A percentile compares a stretch with the other conserved stretches of the same genome.
Evolutionary conservation across 2,113 vertebrate genomes (phyloP).

Genomic region (Sinocyclocheilus rhinocerous): DNA sequence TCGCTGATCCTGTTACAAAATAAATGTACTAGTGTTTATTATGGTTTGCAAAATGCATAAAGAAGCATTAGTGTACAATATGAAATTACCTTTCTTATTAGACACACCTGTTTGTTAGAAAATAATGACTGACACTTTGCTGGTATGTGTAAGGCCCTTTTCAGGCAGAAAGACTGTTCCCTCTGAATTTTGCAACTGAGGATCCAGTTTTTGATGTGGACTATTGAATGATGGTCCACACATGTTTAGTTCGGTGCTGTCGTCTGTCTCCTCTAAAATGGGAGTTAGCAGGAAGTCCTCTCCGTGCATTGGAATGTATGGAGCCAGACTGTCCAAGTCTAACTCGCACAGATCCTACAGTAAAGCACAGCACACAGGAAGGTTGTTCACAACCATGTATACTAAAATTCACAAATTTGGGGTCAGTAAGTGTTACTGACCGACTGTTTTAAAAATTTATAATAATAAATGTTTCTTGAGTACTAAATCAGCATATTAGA

Average conservation of each 20-base stretch:
- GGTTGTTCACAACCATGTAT: not conserved
- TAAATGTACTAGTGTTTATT: not conserved
- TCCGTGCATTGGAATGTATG: constrained; percentile 66
- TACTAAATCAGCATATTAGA: not conserved
- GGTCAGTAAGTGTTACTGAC: not conserved
- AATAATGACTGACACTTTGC: constrained; percentile 21
- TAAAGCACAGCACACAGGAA: not conserved
- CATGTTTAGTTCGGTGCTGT: not conserved
- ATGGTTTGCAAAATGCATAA: not conserved
- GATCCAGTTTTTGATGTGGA: not conserved
- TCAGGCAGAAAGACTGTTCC: not conserved
- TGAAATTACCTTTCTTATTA: not conserved
- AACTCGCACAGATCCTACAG: constrained; percentile 46
- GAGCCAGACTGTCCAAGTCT: constrained; percentile 64
- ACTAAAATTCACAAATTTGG: not conserved
- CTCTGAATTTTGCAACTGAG: not conserved
- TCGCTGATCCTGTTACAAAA: not conserved
- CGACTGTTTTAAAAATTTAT: not conserved
- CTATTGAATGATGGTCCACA: not conserved
- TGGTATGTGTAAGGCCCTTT: not conserved
- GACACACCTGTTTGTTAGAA: constrained; percentile 28
- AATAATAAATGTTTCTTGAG: not conserved
- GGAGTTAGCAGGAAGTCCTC: constrained; percentile 64
- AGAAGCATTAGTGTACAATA: not conserved
- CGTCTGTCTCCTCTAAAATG: constrained; percentile 13